Conservation (phyloP, 2,113 vertebrate species). For the Gasterosteus aculeatus region DNA sequence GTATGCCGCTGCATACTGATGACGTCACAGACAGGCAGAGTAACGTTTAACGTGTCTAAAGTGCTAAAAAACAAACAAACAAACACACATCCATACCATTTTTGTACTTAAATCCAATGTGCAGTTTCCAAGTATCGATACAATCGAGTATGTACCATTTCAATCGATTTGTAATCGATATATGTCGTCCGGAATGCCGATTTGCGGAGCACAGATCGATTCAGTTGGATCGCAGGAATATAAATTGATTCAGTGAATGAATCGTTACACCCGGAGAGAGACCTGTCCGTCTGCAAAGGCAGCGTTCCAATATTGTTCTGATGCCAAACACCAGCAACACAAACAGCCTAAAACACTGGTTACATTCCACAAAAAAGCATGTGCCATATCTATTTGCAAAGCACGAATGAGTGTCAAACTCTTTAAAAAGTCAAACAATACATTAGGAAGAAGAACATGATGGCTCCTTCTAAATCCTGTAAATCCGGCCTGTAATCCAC, state of each 20-base stretch:
- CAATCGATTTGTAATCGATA: too few relatives aligned
- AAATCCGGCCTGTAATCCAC: background rate
- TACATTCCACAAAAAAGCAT: background rate
- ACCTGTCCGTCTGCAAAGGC: background rate
- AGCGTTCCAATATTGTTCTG: background rate
- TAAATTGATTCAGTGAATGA: background rate
- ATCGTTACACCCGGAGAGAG: background rate
- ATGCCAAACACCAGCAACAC: background rate
- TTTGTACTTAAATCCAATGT: too few relatives aligned
- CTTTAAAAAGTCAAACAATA: background rate
- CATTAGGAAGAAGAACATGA: background rate
- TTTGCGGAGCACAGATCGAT: too few relatives aligned
- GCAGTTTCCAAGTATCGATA: too few relatives aligned
- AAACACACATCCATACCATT: too few relatives aligned
- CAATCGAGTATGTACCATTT: too few relatives aligned
- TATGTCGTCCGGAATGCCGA: too few relatives aligned
- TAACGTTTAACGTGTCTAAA: too few relatives aligned
- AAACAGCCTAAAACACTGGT: background rate
- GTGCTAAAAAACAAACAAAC: too few relatives aligned
- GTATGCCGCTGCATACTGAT: too few relatives aligned
- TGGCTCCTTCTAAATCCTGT: background rate
- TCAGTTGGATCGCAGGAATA: too few relatives aligned
- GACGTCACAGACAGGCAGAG: too few relatives aligned
- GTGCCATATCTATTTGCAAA: background rate
- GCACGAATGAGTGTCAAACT: background rate